Evolutionary conservation across 2,797 vertebrate genomes (phyloP).

Genomic region (Alcedo atthis): DNA sequence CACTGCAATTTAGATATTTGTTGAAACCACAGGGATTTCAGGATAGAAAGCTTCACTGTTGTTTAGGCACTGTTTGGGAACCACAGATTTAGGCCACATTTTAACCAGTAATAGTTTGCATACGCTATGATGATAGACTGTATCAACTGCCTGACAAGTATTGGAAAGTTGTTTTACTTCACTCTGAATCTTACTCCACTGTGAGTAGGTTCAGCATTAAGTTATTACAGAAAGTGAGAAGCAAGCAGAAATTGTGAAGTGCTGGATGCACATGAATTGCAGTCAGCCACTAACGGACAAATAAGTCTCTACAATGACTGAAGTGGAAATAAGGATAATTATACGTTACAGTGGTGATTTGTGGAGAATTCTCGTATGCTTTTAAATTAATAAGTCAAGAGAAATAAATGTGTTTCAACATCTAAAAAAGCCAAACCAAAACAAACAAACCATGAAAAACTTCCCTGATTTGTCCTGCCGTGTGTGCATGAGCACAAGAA

Average conservation of each 20-base stretch:
- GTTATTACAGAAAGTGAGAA: not conserved
- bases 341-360: not conserved
- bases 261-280: not conserved
- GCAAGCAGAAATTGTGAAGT: not conserved
- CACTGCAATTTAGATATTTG: not conserved
- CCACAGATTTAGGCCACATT: not conserved
- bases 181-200: not conserved
- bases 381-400: constrained; percentile 4
- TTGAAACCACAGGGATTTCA: not conserved
- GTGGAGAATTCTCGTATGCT: not conserved
- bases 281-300: not conserved
- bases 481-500: not conserved
- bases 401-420: not conserved
- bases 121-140: not conserved
- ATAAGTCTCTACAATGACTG: not conserved
- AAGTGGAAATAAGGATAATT: not conserved
- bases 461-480: not conserved
- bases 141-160: not conserved
- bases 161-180: not conserved
- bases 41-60: not conserved
- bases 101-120: not conserved
- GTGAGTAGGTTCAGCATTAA: not conserved
- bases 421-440: not conserved
- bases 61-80: not conserved
- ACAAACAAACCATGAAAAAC: not conserved